Percentiles rank a stretch among this genome's conserved stretches.
These are phyloP conservation scores for Eristalis tenax DNA, from an alignment of 2,888 invertebrate genomes.

Conservation along the genomic window DNA sequence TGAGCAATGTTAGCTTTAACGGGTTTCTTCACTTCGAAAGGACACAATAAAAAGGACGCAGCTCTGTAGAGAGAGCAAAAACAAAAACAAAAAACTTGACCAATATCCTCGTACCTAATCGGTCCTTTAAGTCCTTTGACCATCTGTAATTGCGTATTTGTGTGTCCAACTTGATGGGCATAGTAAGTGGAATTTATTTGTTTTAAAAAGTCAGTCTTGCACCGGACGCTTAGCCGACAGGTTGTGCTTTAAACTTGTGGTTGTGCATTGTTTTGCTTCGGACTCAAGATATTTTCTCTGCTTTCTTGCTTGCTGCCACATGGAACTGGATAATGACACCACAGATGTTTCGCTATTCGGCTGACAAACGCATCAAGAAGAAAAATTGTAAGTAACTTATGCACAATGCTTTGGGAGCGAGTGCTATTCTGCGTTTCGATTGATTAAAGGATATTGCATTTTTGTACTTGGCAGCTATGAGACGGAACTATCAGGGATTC, in stretches of 20 bases:
- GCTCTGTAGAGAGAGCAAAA: background rate
- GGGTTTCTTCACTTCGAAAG: constrained; percentile 16
- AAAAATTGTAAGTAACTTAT: constrained; percentile 52
- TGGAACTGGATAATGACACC: constrained; percentile 54
- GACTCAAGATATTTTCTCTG: background rate
- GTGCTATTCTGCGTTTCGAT: background rate
- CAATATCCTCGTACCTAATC: constrained; percentile 42
- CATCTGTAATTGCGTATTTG: background rate
- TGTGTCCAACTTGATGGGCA: background rate
- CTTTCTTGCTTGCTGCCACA: constrained; percentile 1
- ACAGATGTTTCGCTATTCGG: constrained; percentile 60
- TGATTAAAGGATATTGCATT: constrained; percentile 37
- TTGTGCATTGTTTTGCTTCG: background rate
- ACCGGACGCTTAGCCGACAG: constrained; percentile 42
- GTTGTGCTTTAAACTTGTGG: constrained; percentile 5
- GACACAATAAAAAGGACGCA: constrained; percentile 13
- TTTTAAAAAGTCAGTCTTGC: constrained; percentile 36
- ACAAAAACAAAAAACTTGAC: constrained; percentile 17
- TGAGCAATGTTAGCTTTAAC: constrained; percentile 41
- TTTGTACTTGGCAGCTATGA: constrained; percentile 58
- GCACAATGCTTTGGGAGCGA: background rate
- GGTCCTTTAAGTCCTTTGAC: background rate
- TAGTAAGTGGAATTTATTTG: constrained; percentile 17
- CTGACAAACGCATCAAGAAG: constrained; percentile 57
- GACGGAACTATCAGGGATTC: constrained; percentile 56